These are phyloP conservation scores for Xiphophorus birchmanni DNA, from an alignment of 2,797 vertebrate genomes.

Conservation along the genomic window DNA sequence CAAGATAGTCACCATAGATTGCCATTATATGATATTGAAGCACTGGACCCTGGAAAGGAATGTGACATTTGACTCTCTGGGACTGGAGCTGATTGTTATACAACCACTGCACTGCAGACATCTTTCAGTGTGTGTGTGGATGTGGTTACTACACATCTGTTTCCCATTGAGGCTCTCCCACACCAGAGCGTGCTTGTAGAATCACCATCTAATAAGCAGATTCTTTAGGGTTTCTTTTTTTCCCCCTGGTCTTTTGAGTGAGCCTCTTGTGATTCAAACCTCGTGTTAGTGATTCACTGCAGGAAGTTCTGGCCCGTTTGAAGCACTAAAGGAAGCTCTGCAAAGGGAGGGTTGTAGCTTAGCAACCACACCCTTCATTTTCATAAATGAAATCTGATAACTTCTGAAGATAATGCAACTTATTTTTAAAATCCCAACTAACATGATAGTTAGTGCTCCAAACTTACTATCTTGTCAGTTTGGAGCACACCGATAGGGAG, in stretches of 20 bases:
- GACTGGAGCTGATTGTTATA: slow-evolving; percentile 65
- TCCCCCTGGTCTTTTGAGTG: slow-evolving; percentile 24
- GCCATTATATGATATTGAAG: slow-evolving; percentile 36
- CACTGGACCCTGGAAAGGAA: slow-evolving; percentile 53
- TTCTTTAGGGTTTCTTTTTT: slow-evolving; percentile 49
- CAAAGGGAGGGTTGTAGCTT: slow-evolving; percentile 42
- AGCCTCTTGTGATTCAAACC: slow-evolving; percentile 39
- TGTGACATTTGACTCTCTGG: slow-evolving; percentile 73
- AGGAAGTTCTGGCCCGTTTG: slow-evolving; percentile 56
- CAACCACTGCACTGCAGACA: slow-evolving; percentile 26
- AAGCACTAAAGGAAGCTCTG: slow-evolving; percentile 37
- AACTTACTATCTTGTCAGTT: not conserved
- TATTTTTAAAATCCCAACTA: not conserved
- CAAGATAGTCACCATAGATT: slow-evolving; percentile 34
- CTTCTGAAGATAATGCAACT: slow-evolving; percentile 29
- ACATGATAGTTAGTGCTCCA: too few species aligned
- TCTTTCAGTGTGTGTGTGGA: slow-evolving; percentile 38
- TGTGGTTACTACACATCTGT: slow-evolving; percentile 77
- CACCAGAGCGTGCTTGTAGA: slow-evolving; percentile 41
- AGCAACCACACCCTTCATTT: slow-evolving; percentile 80
- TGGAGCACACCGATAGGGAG: not conserved
- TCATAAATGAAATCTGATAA: slow-evolving; percentile 66
- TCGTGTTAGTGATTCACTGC: slow-evolving; percentile 62
- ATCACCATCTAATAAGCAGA: slow-evolving; percentile 40
- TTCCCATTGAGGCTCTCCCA: slow-evolving; percentile 73